Percentiles rank a stretch among this genome's conserved stretches.
Conservation (phyloP, 2,888 invertebrate species). For the Limnephilus lunatus region DNA sequence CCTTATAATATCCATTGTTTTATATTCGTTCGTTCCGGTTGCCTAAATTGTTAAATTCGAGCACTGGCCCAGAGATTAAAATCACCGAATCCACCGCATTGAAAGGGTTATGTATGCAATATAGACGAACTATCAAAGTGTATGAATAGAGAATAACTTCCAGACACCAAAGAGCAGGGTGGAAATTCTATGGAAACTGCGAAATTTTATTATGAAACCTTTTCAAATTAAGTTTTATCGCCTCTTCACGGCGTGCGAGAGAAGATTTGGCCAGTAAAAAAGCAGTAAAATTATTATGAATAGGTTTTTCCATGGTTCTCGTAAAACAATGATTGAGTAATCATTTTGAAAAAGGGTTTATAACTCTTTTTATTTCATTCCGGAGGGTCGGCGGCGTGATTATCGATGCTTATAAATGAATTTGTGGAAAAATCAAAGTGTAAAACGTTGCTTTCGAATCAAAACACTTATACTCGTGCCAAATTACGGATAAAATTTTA, state of each 20-base stretch:
- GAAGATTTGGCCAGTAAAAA: not conserved
- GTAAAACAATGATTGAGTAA: not conserved
- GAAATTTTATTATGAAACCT: slow-evolving; percentile 2
- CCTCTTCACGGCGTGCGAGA: not conserved
- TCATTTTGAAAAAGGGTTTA: not conserved
- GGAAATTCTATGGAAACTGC: not conserved
- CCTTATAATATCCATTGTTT: not conserved
- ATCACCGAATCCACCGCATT: not conserved
- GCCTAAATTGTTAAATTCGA: not conserved
- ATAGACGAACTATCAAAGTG: not conserved
- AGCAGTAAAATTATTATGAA: not conserved
- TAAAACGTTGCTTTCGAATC: not conserved
- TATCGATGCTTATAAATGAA: not conserved
- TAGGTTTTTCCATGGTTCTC: not conserved
- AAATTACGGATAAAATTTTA: too few species aligned
- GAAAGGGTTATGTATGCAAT: not conserved
- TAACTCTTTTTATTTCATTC: not conserved
- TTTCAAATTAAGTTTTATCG: not conserved
- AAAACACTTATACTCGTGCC: not conserved
- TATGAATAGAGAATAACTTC: not conserved
- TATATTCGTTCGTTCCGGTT: not conserved
- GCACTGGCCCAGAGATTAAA: not conserved
- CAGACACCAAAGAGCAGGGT: not conserved
- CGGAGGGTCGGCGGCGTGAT: not conserved
- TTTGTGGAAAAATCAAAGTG: not conserved